Evolutionary conservation across 2,113 vertebrate genomes (phyloP).

Genomic region (Oreochromis spilurus): DNA sequence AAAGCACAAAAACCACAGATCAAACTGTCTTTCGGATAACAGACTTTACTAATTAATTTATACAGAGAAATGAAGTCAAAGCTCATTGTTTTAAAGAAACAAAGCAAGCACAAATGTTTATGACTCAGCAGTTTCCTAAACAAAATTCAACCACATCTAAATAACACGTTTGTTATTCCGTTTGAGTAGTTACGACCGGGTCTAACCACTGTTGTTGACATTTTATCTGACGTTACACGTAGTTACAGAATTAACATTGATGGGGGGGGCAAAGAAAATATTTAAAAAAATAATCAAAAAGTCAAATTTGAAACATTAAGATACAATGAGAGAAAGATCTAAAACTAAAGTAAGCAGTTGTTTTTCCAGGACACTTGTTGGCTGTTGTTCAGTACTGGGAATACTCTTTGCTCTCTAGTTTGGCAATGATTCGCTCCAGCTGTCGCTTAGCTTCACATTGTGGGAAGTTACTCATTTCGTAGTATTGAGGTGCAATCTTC

Average conservation of each 20-base stretch:
- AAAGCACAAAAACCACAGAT: not conserved
- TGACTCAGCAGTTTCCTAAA: constrained; percentile 88
- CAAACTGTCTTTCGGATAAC: not conserved
- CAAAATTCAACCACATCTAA: constrained; percentile 88
- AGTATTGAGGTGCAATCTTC: constrained; percentile 96
- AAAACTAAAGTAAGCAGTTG: constrained; percentile 55
- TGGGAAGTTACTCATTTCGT: constrained; percentile 97
- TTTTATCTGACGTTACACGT: constrained; percentile 61
- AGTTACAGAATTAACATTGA: constrained; percentile 88
- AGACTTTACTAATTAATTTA: not conserved
- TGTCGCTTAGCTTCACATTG: constrained; percentile 97
- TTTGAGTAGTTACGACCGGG: constrained; percentile 36
- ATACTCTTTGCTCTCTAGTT: constrained; percentile 96
- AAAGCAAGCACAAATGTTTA: constrained; percentile 82
- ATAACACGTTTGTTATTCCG: constrained; percentile 75
- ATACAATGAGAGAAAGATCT: constrained; percentile 82
- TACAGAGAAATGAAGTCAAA: constrained; percentile 81
- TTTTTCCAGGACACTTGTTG: constrained; percentile 57
- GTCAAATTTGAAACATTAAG: constrained; percentile 83
- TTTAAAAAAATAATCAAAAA: constrained; percentile 75
- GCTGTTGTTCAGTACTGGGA: constrained; percentile 87
- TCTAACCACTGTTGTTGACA: constrained; percentile 66
- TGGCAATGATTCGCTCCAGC: constrained; percentile 95
- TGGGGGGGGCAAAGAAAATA: constrained; percentile 76
- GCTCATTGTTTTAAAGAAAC: constrained; percentile 85